Evolutionary conservation across 2,113 vertebrate genomes (phyloP).

Genomic region (Gavialis gangeticus): DNA sequence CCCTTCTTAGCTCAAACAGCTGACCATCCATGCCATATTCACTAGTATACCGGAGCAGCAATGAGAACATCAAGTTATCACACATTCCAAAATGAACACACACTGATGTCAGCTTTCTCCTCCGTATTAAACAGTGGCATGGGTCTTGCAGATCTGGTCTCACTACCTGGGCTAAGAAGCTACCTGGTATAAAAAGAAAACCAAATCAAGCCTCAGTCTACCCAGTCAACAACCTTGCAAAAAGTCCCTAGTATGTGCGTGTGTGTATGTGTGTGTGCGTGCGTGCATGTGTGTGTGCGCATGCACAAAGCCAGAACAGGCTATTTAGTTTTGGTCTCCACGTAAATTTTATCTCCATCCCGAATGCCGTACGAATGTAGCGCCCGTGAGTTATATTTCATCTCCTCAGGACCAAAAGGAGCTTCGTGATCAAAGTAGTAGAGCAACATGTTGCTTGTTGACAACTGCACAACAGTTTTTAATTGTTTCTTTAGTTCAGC

Average conservation of each 20-base stretch:
- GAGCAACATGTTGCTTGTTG: constrained; percentile 89
- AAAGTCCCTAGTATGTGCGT: constrained; percentile 69
- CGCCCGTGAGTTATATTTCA: constrained; percentile 89
- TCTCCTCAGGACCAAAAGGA: constrained; percentile 90
- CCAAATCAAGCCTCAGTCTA: constrained; percentile 60
- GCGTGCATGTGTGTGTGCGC: not conserved
- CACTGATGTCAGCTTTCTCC: constrained; percentile 50
- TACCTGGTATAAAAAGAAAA: constrained; percentile 65
- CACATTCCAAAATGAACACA: constrained; percentile 60
- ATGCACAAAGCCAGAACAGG: constrained; percentile 62
- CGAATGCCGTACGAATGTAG: constrained; percentile 94
- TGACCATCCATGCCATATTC: constrained; percentile 28
- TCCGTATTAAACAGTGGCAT: constrained; percentile 40
- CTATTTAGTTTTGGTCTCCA: constrained; percentile 90
- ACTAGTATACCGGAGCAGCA: constrained; percentile 61
- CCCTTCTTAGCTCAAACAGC: constrained; percentile 32
- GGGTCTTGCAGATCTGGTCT: constrained; percentile 48
- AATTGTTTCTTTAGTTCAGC: constrained; percentile 93
- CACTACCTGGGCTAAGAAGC: constrained; percentile 55
- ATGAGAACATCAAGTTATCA: constrained; percentile 61
- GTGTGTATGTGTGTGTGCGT: constrained; percentile 19
- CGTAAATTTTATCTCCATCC: constrained; percentile 95
- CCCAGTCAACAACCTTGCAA: constrained; percentile 70
- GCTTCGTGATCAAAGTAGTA: constrained; percentile 92
- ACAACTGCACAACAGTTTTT: constrained; percentile 87